These are phyloP conservation scores for Leptopterna dolabrata DNA, from an alignment of 2,888 invertebrate genomes.

Conservation along the genomic window DNA sequence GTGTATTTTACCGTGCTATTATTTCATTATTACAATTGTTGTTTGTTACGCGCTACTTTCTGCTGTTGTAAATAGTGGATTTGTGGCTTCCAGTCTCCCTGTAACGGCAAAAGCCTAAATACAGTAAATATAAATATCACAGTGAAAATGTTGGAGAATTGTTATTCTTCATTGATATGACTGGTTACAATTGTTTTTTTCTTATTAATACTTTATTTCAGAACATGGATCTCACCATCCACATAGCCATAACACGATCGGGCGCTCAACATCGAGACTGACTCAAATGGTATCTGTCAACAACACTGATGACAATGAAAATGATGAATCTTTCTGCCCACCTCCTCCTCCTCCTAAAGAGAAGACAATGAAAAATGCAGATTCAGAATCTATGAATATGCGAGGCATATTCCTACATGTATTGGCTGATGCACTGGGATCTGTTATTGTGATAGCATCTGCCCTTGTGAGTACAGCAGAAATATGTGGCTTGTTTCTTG, in stretches of 20 bases:
- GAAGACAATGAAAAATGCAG: neutral
- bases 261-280: slow-evolving; percentile 72
- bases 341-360: neutral
- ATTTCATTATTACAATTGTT: no score
- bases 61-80: no score
- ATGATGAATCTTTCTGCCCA: slow-evolving; percentile 71
- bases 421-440: slow-evolving; percentile 95
- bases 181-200: no score
- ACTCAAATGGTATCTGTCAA: slow-evolving; percentile 70
- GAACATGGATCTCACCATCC: slow-evolving; percentile 66
- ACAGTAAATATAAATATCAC: no score
- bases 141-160: no score
- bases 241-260: slow-evolving; percentile 74
- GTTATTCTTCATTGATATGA: no score
- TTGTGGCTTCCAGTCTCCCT: no score
- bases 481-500: no score
- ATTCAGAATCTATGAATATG: slow-evolving; percentile 83
- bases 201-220: slow-evolving; percentile 38
- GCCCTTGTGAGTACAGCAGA: slow-evolving; percentile 73
- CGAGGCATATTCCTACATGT: slow-evolving; percentile 99
- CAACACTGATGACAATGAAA: slow-evolving; percentile 78
- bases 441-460: slow-evolving; percentile 89
- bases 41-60: no score
- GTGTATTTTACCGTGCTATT: no score
- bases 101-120: no score